These are phyloP conservation scores for Cynopterus sphinx DNA, from an alignment of 2,797 vertebrate genomes.

Conservation along the genomic window DNA sequence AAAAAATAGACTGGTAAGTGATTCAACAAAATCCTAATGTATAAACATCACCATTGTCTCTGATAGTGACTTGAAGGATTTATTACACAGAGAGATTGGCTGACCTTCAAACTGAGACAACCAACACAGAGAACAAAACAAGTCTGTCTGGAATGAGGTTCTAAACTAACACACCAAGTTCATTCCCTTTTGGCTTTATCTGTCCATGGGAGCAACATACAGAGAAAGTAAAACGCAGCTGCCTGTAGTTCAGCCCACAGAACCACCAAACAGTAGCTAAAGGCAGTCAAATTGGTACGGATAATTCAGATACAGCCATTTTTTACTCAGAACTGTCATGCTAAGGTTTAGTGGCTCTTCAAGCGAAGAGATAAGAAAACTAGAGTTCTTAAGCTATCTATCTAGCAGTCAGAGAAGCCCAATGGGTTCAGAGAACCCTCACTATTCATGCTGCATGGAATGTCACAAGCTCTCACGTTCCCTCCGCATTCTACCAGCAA, in stretches of 20 bases:
- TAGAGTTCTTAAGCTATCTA: not conserved
- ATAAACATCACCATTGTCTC: not conserved
- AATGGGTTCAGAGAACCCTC: not conserved
- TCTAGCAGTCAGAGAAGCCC: not conserved
- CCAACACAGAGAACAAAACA: not conserved
- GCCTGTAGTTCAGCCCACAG: not conserved
- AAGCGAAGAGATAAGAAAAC: not conserved
- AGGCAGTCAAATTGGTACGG: not conserved
- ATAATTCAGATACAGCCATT: not conserved
- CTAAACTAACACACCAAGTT: not conserved
- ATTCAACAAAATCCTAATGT: not conserved
- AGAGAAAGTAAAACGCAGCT: not conserved
- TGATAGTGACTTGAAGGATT: not conserved
- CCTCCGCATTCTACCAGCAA: not conserved
- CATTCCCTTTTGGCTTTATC: not conserved
- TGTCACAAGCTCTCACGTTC: not conserved
- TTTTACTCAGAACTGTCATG: not conserved
- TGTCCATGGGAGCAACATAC: not conserved
- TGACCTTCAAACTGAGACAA: not conserved
- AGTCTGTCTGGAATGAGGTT: not conserved
- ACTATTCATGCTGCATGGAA: not conserved
- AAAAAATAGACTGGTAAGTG: not conserved
- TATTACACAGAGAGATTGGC: not conserved
- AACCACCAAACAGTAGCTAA: not conserved
- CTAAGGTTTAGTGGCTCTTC: not conserved